These are phyloP conservation scores for Cololabis saira DNA, from an alignment of 2,113 vertebrate species.

Conservation along the genomic window DNA sequence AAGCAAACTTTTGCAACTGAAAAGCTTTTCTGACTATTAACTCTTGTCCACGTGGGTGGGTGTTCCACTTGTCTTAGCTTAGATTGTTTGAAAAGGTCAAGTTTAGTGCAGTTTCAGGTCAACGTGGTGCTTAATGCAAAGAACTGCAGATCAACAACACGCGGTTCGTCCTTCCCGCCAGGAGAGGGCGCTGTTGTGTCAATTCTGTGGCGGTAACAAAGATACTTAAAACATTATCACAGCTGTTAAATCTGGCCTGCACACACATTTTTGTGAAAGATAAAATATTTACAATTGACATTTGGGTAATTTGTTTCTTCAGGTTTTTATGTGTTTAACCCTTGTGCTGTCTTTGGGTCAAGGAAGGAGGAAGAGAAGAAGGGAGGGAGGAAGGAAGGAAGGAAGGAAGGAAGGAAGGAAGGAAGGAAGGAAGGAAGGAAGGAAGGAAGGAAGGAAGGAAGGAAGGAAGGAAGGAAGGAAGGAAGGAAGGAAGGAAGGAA, in stretches of 20 bases:
- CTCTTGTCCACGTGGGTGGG: background rate
- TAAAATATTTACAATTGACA: no score
- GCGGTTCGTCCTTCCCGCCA: background rate
- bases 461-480: no score
- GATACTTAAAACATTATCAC: background rate
- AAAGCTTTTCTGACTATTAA: background rate
- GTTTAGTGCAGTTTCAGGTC: background rate
- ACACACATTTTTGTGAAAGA: background rate
- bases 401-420: no score
- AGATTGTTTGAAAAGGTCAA: background rate
- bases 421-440: no score
- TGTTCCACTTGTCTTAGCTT: background rate
- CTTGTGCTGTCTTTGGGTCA: no score
- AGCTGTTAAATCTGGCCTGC: background rate
- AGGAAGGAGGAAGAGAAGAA: no score
- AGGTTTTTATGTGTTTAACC: no score
- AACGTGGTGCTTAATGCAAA: background rate
- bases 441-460: no score
- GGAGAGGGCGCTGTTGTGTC: constrained; percentile 44
- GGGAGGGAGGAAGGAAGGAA: no score
- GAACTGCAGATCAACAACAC: background rate
- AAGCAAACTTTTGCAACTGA: background rate
- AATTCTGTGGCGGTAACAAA: background rate
- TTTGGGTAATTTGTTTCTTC: no score
- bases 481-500: no score